A percentile compares a stretch with the other conserved stretches of the same genome.
Conservation (phyloP, 2,888 invertebrate species). For the Chorisops tibialis region DNA sequence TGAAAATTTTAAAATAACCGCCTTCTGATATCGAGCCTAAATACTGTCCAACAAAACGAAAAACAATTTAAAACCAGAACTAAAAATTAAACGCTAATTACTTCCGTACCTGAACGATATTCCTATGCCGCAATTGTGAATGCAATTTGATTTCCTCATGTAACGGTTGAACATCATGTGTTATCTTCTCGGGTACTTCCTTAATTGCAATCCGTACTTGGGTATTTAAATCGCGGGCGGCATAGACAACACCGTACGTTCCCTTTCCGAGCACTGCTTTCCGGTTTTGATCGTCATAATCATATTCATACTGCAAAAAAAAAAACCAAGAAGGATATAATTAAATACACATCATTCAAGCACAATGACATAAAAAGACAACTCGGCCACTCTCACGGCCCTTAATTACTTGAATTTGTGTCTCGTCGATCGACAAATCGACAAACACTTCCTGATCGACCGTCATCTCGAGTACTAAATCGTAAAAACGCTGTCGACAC, state of each 20-base stretch:
- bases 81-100: neutral
- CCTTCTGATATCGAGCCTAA: slow-evolving; percentile 92
- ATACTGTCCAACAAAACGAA: slow-evolving; percentile 59
- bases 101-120: slow-evolving; percentile 78
- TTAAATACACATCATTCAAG: neutral
- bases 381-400: neutral
- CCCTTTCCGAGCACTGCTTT: slow-evolving; percentile 88
- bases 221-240: slow-evolving; percentile 88
- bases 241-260: slow-evolving; percentile 93
- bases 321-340: neutral
- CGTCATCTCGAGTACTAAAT: slow-evolving; percentile 81
- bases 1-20: slow-evolving; percentile 96
- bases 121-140: slow-evolving; percentile 89
- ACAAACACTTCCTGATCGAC: slow-evolving; percentile 78
- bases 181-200: slow-evolving; percentile 94
- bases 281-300: slow-evolving; percentile 84
- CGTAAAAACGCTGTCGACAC: slow-evolving; percentile 79
- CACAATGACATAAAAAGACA: too few species aligned
- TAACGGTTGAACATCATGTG: slow-evolving; percentile 94
- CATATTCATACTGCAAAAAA: slow-evolving; percentile 80
- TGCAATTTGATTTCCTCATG: slow-evolving; percentile 98
- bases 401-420: slow-evolving; percentile 65
- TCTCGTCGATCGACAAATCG: slow-evolving; percentile 70
- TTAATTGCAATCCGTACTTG: slow-evolving; percentile 96
- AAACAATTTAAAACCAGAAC: neutral